A percentile compares a stretch with the other conserved stretches of the same genome.
Evolutionary conservation across 1,140 invertebrate genomes (phyloP).

Genomic region (Caenorhabditis remanei): DNA sequence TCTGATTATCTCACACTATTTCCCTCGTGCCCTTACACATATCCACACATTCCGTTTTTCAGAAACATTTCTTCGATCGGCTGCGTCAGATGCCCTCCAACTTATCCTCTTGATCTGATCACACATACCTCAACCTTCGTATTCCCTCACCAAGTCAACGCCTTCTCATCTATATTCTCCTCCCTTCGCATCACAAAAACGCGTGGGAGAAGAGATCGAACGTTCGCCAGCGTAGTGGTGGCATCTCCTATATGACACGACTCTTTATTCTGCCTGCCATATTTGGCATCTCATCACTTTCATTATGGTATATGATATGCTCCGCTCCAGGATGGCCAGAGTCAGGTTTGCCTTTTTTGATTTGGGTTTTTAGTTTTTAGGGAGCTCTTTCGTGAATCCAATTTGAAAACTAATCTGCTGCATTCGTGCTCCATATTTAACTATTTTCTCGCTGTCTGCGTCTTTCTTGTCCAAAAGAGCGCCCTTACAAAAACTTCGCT

Average conservation of each 20-base stretch:
- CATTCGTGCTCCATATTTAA: no score
- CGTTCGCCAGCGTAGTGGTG: neutral
- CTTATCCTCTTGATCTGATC: conserved; percentile 49
- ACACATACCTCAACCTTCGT: conserved; percentile 54
- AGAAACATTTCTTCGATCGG: conserved; percentile 48
- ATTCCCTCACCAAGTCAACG: conserved; percentile 30
- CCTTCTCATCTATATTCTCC: conserved; percentile 53
- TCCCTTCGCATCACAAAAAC: conserved; percentile 45
- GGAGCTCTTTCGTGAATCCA: no score
- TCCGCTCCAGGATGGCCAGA: conserved; percentile 73
- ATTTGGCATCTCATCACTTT: conserved; percentile 72
- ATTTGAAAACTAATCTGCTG: no score
- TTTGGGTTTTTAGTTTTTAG: no score
- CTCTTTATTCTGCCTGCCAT: conserved; percentile 76
- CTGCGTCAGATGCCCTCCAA: conserved; percentile 49
- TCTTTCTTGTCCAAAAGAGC: neutral
- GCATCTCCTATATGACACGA: conserved; percentile 70
- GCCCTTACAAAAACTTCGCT: neutral
- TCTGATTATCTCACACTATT: neutral
- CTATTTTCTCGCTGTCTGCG: no score
- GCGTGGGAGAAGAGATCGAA: conserved; percentile 50
- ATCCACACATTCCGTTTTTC: neutral
- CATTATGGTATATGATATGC: conserved; percentile 73
- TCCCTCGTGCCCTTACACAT: conserved; percentile 40
- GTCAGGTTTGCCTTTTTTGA: conserved; percentile 61